Conservation (phyloP, 2,113 vertebrate species). For the Peromyscus californicus region DNA sequence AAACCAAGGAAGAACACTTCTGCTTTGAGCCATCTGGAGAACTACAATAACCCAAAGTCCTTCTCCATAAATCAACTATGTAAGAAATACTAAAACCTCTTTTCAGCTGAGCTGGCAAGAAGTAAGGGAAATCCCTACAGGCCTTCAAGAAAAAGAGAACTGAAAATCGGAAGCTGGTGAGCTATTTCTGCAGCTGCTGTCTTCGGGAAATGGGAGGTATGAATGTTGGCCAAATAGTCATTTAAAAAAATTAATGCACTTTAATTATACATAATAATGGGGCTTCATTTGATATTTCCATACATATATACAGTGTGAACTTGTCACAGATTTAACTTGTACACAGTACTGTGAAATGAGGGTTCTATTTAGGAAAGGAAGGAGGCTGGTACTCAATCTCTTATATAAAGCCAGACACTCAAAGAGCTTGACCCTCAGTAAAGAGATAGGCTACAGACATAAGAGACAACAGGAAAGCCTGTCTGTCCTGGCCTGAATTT, state of each 20-base stretch:
- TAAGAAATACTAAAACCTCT: slow-evolving; percentile 1
- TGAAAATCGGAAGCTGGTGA: slow-evolving; percentile 51
- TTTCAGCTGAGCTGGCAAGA: slow-evolving; percentile 53
- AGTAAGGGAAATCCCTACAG: slow-evolving; percentile 54
- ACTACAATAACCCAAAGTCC: neutral
- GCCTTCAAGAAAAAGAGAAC: slow-evolving; percentile 48
- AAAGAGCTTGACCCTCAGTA: neutral
- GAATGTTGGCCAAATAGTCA: neutral
- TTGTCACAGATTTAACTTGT: neutral
- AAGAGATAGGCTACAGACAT: neutral
- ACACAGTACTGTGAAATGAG: neutral
- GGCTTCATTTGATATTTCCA: neutral
- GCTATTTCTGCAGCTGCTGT: slow-evolving; percentile 60
- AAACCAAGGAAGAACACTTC: neutral
- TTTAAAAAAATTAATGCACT: neutral
- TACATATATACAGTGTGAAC: neutral
- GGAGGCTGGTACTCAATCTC: neutral
- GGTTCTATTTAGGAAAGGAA: neutral
- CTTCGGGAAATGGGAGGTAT: neutral
- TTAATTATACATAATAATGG: neutral
- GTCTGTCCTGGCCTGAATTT: neutral
- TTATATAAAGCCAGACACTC: neutral
- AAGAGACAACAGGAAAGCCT: neutral
- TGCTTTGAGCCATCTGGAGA: neutral
- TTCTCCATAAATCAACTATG: neutral